Evolutionary conservation across 2,888 invertebrate genomes (phyloP).

Genomic region (Hirtodrosophila duncani): DNA sequence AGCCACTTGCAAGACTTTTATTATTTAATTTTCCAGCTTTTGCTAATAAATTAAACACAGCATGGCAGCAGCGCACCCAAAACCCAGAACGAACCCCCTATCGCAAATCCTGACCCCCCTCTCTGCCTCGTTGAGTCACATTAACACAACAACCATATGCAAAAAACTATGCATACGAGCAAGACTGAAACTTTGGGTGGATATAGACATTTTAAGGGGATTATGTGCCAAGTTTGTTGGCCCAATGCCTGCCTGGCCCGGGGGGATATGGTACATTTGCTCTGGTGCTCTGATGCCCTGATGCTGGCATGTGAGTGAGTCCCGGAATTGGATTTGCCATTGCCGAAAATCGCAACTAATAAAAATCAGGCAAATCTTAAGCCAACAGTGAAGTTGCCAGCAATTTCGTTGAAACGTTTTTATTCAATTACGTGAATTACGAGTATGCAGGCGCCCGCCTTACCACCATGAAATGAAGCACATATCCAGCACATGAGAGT

Average conservation of each 20-base stretch:
- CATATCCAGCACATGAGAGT: too few relatives aligned
- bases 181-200: conserved; percentile 36
- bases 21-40: conserved; percentile 63
- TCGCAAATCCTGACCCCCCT: too few relatives aligned
- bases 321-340: conserved; percentile 39
- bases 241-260: conserved; percentile 23
- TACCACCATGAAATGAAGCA: too few relatives aligned
- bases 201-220: conserved; percentile 42
- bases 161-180: conserved; percentile 36
- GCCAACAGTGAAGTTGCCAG: conserved; percentile 45
- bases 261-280: conserved; percentile 1
- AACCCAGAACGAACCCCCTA: too few relatives aligned
- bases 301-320: background rate
- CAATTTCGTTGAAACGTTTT: conserved; percentile 58
- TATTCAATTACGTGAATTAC: conserved; percentile 54
- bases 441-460: background rate
- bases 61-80: conserved; percentile 38
- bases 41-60: conserved; percentile 64
- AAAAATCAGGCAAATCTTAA: conserved; percentile 57
- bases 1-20: conserved; percentile 65
- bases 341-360: conserved; percentile 61
- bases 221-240: conserved; percentile 59
- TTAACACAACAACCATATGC: conserved; percentile 48
- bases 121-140: conserved; percentile 19
- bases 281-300: too few relatives aligned